Base-by-base conservation (phyloP, 2,888 invertebrate species). In the Cacoxenus indagator region DNA sequence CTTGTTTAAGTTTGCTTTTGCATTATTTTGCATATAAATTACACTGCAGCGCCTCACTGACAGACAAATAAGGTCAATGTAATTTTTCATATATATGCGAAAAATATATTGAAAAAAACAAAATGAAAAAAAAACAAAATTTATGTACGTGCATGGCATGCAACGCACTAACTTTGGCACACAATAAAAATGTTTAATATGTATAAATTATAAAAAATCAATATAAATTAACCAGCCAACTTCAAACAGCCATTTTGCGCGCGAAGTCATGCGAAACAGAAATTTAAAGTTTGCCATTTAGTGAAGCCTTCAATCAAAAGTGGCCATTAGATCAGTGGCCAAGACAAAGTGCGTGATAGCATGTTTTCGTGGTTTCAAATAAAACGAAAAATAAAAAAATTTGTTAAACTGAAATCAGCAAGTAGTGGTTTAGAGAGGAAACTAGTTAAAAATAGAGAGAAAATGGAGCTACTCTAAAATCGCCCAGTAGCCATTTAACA, bases 271-370 rank as follows among this genome's bases (percentile, higher is more conserved):
- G 37, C 37, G 14, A 37, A 37, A 37, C 37, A 11, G 9, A 37
- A 37, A 37, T 37, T 37, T 8, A 37, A 37, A 37, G 14, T 26
- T 26, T 11, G 54, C 26, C 29, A 19, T 57, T 57, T 57, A 57
- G 57, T 57, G n/a, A 57, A 57, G 24, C n/a, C 29, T n/a, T 29
- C 57, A 57, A 57, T 57, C 57, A 57, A 57, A 54, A 37, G 37
- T 37, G 1, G 37, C 26, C 14, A 54, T 14, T 9, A 24, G 22
- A 11, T 26, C 17, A 19, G 27, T 27, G 57, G 57, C 57, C 57
- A 57, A 54, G 26, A 29, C 57, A 29, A 29, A 57, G 17, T 29
- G 29, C 57, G 14, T 27, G 27, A n/a, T 26, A 29, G 57, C 29
- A 57, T n/a, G 17, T 48, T n/a, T 19, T n/a, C n/a, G 48, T 48